A percentile compares a stretch with the other conserved stretches of the same genome.
These are phyloP conservation scores for Antedon mediterranea DNA, from an alignment of 53 echinoderm and acorn worm species.

Conservation along the genomic window DNA sequence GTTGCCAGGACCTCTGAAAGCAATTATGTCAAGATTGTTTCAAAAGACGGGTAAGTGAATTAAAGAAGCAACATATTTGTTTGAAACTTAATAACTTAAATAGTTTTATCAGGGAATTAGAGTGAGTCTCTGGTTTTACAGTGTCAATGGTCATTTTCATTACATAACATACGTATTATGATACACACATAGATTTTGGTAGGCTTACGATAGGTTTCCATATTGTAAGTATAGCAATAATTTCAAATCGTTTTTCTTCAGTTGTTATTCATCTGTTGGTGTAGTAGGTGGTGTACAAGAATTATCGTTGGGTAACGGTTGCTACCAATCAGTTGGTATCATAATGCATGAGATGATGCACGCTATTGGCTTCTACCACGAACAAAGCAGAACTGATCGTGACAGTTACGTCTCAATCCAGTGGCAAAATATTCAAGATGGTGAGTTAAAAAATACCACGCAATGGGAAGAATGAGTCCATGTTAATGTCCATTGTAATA, in stretches of 20 bases:
- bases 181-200: too few relatives aligned
- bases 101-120: too few relatives aligned
- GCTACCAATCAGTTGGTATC: conserved; percentile 16
- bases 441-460: too few relatives aligned
- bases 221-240: too few relatives aligned
- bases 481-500: too few relatives aligned
- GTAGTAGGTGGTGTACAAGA: conserved; percentile 22
- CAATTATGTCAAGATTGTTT: conserved; percentile 48
- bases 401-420: conserved; percentile 24
- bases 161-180: too few relatives aligned
- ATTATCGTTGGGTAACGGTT: conserved; percentile 20
- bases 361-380: conserved; percentile 31
- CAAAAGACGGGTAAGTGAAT: conserved; percentile 46
- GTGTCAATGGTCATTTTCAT: too few relatives aligned
- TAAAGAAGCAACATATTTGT: too few relatives aligned
- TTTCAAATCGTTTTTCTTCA: background rate
- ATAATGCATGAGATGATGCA: conserved; percentile 44
- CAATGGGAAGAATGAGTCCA: too few relatives aligned
- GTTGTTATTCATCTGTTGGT: conserved; percentile 30
- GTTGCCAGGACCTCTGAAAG: conserved; percentile 31
- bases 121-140: too few relatives aligned
- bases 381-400: conserved; percentile 25
- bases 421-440: conserved; percentile 20
- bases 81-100: too few relatives aligned
- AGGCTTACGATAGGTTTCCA: too few relatives aligned